Conservation (phyloP, 2,113 vertebrate species). For the Sterna hirundo region DNA sequence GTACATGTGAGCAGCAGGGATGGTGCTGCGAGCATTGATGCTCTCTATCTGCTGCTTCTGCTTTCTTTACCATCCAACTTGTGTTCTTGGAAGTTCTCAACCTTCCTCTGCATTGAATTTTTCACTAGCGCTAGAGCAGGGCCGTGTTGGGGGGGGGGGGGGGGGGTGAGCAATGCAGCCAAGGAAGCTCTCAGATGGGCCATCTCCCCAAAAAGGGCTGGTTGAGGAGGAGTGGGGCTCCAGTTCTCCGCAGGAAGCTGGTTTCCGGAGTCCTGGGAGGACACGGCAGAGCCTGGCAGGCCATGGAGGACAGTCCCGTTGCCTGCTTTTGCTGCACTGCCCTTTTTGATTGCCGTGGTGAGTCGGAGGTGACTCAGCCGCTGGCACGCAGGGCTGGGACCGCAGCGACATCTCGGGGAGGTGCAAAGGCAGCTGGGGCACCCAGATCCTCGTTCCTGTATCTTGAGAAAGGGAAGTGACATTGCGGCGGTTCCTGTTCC, state of each 20-base stretch:
- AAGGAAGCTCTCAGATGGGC: background rate
- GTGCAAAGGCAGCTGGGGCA: background rate
- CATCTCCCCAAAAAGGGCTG: background rate
- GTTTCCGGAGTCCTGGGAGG: background rate
- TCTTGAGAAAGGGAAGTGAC: background rate
- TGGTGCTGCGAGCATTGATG: background rate
- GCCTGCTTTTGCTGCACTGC: background rate
- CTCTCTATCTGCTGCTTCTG: background rate
- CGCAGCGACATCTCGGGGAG: accelerated
- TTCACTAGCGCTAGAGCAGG: background rate
- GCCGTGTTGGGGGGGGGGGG: too few species aligned
- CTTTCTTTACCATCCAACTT: background rate
- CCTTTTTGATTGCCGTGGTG: background rate
- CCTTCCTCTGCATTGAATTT: accelerated
- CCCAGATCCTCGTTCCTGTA: accelerated
- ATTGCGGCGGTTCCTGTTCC: accelerated
- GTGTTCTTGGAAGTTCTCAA: background rate
- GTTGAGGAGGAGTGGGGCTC: accelerated
- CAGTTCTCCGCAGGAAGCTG: background rate
- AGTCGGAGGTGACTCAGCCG: accelerated
- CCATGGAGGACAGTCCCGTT: accelerated
- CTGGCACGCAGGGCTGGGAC: background rate
- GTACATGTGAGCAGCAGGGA: background rate
- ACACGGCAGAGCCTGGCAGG: background rate
- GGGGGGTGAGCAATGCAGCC: background rate